These are phyloP conservation scores for Serranus cabrilla DNA, from an alignment of 2,797 vertebrate genomes.

Conservation along the genomic window DNA sequence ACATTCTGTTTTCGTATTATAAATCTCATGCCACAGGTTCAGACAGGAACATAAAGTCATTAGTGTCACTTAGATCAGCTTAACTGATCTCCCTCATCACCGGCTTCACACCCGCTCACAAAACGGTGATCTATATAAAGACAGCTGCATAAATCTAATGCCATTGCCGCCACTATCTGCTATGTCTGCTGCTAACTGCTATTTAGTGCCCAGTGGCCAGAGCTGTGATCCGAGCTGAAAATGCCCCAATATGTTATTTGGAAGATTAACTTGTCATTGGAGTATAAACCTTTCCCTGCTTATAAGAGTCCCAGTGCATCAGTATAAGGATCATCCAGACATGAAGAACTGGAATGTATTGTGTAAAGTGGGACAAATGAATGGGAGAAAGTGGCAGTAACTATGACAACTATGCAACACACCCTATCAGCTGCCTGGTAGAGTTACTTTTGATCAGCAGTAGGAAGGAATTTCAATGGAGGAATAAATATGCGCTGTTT, in stretches of 20 bases:
- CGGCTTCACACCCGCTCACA: not conserved
- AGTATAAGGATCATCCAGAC: constrained; percentile 8
- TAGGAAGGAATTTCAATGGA: not conserved
- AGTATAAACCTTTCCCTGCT: constrained; percentile 19
- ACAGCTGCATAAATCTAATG: constrained; percentile 23
- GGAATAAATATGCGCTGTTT: not conserved
- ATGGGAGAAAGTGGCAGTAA: not conserved
- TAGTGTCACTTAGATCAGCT: not conserved
- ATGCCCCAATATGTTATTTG: constrained; percentile 31
- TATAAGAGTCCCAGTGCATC: constrained; percentile 5
- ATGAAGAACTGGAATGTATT: not conserved
- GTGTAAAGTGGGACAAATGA: not conserved
- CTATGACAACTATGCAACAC: not conserved
- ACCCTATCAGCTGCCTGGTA: not conserved
- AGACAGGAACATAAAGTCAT: too few relatives aligned
- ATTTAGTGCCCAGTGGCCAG: constrained; percentile 30
- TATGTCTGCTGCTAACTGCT: constrained; percentile 11
- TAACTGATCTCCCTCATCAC: constrained; percentile 1
- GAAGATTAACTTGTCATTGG: constrained; percentile 33
- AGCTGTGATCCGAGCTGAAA: constrained; percentile 30
- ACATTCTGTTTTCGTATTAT: not conserved
- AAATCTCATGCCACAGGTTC: not conserved
- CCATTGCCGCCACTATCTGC: constrained; percentile 7
- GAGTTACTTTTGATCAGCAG: constrained; percentile 13
- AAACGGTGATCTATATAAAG: constrained; percentile 6